These are phyloP conservation scores for Proterorhinus semilunaris DNA, from an alignment of 2,113 vertebrate genomes.

Conservation along the genomic window DNA sequence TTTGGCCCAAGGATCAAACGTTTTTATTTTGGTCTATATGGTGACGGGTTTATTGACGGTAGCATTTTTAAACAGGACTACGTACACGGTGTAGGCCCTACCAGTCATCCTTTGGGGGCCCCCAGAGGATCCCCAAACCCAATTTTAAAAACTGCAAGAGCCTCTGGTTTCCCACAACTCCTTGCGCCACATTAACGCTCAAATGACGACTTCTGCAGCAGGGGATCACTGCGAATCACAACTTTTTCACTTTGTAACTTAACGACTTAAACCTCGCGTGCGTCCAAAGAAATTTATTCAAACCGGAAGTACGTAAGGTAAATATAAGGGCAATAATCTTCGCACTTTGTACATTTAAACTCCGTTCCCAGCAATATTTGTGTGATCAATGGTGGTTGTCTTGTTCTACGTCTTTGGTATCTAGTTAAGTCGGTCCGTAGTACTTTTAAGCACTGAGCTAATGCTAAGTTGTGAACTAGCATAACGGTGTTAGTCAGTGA, in stretches of 20 bases:
- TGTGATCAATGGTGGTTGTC: not conserved
- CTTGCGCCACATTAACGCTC: not conserved
- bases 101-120: too few species aligned
- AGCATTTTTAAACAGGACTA: too few species aligned
- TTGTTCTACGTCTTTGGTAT: not conserved
- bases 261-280: not conserved
- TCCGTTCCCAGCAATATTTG: too few species aligned
- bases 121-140: too few species aligned
- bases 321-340: not conserved
- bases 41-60: too few species aligned
- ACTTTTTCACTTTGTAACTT: not conserved
- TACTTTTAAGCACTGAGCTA: not conserved
- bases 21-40: too few species aligned
- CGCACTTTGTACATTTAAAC: not conserved
- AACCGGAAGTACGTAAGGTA: not conserved
- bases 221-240: not conserved
- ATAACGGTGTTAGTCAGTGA: too few species aligned
- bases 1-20: too few species aligned
- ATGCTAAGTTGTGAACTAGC: slow-evolving; percentile 3
- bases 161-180: not conserved
- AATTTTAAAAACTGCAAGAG: too few species aligned
- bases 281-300: too few species aligned
- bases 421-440: not conserved
- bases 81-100: too few species aligned
- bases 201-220: not conserved